These are phyloP conservation scores for Florisuga fusca DNA, from an alignment of 2,797 vertebrate species.

Conservation along the genomic window DNA sequence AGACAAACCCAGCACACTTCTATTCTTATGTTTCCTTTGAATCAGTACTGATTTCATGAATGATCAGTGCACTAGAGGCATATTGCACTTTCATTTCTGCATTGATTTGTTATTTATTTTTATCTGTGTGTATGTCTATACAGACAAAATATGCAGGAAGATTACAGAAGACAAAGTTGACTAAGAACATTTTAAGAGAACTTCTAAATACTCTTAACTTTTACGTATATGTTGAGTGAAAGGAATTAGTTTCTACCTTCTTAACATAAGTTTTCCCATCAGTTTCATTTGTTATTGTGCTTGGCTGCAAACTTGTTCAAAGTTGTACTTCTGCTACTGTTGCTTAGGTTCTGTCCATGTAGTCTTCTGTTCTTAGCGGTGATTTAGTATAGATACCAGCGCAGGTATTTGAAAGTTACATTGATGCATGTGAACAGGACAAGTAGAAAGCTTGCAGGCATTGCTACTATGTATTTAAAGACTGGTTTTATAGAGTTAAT, in stretches of 20 bases:
- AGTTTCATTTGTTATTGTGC: not conserved
- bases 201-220: too few relatives aligned
- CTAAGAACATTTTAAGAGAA: too few relatives aligned
- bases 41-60: not conserved
- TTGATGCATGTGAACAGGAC: not conserved
- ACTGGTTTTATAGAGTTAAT: not conserved
- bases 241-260: not conserved
- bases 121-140: not conserved
- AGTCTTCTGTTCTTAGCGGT: not conserved
- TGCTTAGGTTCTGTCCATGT: not conserved
- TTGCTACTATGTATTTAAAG: not conserved
- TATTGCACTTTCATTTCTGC: not conserved
- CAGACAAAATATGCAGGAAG: too few relatives aligned
- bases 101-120: not conserved
- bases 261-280: not conserved
- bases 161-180: too few relatives aligned
- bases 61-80: not conserved
- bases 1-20: not conserved
- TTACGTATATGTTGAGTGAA: too few relatives aligned
- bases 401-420: not conserved
- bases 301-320: not conserved
- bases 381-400: not conserved
- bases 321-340: not conserved
- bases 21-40: not conserved
- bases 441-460: not conserved